Evolutionary conservation across 2,888 invertebrate genomes (phyloP).

Genomic region (Phania funesta): DNA sequence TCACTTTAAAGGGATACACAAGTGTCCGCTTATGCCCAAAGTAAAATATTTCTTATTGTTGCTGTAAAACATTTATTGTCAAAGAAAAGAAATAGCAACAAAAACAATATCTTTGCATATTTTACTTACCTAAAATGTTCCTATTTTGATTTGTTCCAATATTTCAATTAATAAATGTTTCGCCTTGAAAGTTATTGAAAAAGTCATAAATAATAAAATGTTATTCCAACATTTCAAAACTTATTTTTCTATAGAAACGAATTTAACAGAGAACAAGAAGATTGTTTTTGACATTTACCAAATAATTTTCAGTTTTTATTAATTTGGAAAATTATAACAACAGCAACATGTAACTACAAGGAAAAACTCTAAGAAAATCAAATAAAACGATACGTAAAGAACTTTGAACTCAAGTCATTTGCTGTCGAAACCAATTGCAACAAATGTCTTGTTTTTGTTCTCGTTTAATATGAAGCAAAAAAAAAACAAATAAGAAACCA

Average conservation of each 20-base stretch:
- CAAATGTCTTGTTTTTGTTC: slow-evolving; percentile 66
- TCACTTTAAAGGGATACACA: neutral
- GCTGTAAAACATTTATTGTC: slow-evolving; percentile 24
- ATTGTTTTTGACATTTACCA: slow-evolving; percentile 52
- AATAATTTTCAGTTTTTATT: slow-evolving; percentile 63
- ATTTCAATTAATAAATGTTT: slow-evolving; percentile 63
- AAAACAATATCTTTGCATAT: slow-evolving; percentile 34
- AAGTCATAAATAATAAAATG: slow-evolving; percentile 64
- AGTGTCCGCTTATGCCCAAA: neutral
- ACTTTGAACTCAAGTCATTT: slow-evolving; percentile 63
- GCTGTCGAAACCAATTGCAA: slow-evolving; percentile 71
- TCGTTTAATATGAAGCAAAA: slow-evolving; percentile 31
- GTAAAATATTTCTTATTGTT: neutral
- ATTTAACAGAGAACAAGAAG: slow-evolving; percentile 7
- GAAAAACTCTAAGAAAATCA: slow-evolving; percentile 7
- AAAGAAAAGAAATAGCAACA: neutral
- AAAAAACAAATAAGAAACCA: slow-evolving; percentile 27
- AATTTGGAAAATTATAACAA: slow-evolving; percentile 59
- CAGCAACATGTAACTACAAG: slow-evolving; percentile 15
- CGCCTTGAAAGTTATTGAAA: slow-evolving; percentile 55
- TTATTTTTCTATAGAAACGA: neutral
- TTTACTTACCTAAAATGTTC: slow-evolving; percentile 48
- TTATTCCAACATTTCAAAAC: slow-evolving; percentile 1
- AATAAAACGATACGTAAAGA: neutral
- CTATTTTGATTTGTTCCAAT: slow-evolving; percentile 7